phyloP scores from a whole-genome alignment of 2,113 vertebrate species.

The Phalacrocorax carbo region DNA sequence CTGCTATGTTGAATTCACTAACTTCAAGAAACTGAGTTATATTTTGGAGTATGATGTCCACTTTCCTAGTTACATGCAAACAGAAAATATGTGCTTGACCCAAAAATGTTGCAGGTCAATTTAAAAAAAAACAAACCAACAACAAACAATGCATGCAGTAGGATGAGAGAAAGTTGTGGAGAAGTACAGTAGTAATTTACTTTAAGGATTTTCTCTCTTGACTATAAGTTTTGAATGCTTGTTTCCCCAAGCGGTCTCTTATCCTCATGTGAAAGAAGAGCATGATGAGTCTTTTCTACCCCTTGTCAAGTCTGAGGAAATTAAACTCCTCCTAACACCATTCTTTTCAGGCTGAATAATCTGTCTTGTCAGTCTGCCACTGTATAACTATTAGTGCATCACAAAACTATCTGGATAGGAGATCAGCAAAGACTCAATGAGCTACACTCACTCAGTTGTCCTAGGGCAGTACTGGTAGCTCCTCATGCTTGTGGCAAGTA shows the following conservation, averaged over 20 bases:
- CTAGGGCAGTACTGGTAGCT: neutral
- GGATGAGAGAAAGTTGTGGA: neutral
- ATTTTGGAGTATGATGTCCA: neutral
- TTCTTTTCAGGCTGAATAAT: neutral
- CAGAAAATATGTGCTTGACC: neutral
- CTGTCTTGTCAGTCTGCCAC: neutral
- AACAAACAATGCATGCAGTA: neutral
- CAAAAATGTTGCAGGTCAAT: neutral
- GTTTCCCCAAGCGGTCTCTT: neutral
- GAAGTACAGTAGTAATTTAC: neutral
- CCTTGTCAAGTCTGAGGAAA: neutral
- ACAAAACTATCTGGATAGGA: neutral
- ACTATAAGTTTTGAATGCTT: neutral
- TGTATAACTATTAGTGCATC: neutral
- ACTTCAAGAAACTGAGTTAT: neutral
- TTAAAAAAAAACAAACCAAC: neutral
- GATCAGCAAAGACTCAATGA: neutral
- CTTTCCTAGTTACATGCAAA: neutral
- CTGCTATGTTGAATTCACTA: neutral
- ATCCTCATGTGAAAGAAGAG: neutral
- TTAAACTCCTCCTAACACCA: neutral
- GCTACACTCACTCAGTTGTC: neutral
- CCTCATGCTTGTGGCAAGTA: accelerated
- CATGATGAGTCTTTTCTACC: neutral
- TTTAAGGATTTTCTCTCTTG: neutral